Conservation (phyloP, 2,888 invertebrate species). For the Mythimna vitellina region DNA sequence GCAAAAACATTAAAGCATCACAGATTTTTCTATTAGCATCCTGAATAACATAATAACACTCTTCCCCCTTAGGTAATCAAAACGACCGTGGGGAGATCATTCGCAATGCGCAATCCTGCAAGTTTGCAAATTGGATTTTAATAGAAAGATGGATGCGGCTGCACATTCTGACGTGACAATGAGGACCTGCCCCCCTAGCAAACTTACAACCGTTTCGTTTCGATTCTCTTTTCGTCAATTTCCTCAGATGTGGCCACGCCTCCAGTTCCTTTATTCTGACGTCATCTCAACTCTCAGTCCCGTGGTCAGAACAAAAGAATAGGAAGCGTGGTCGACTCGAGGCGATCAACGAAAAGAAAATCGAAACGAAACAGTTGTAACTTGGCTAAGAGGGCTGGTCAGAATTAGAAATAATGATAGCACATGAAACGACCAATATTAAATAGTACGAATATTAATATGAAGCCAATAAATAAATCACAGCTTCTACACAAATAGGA, state of each 20-base stretch:
- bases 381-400: too few species aligned
- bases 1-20: background rate
- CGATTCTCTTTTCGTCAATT: too few species aligned
- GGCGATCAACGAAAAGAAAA: too few species aligned
- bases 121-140: constrained; percentile 35
- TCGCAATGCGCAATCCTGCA: constrained; percentile 35
- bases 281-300: too few species aligned
- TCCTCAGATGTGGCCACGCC: too few species aligned
- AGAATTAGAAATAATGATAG: background rate
- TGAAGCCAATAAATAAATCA: background rate
- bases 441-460: background rate
- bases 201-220: too few species aligned
- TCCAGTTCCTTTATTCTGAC: too few species aligned
- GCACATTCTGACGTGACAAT: constrained; percentile 17
- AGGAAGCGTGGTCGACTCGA: too few species aligned
- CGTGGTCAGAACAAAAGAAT: too few species aligned
- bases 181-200: too few species aligned
- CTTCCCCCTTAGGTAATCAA: background rate
- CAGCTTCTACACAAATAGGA: too few species aligned
- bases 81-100: constrained; percentile 24
- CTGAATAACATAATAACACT: background rate
- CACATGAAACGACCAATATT: background rate
- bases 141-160: constrained; percentile 19
- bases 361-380: too few species aligned
- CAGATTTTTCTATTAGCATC: background rate